Conservation (phyloP, 2,888 invertebrate genomes). For the Flexamia atlantica region DNA sequence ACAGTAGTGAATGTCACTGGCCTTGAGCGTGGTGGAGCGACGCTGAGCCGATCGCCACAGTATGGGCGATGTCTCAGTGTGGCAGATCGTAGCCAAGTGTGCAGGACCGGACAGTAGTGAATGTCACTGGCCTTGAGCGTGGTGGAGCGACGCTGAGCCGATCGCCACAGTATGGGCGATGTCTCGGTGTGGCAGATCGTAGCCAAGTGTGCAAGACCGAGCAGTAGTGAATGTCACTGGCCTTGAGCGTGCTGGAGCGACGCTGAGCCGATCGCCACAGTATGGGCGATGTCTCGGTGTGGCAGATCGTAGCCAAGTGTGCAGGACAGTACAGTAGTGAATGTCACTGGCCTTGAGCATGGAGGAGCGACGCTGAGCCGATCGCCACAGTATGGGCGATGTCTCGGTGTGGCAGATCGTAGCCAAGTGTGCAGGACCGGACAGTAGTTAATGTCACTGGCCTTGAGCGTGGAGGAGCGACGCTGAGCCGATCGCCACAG, state of each 20-base stretch:
- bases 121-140: background rate
- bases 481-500: background rate
- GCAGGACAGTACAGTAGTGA: background rate
- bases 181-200: background rate
- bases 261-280: constrained; percentile 7
- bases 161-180: background rate
- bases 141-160: background rate
- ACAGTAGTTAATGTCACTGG: background rate
- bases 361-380: constrained; percentile 12
- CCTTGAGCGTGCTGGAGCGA: background rate
- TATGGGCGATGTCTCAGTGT: background rate
- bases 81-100: background rate
- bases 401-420: background rate
- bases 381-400: background rate
- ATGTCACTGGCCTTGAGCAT: background rate
- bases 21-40: background rate
- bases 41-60: background rate
- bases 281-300: constrained; percentile 1
- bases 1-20: background rate
- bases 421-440: constrained; percentile 3
- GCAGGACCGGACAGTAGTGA: background rate
- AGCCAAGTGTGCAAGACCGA: background rate
- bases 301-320: background rate
- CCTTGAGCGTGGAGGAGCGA: background rate
- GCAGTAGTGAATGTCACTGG: background rate